A percentile compares a stretch with the other conserved stretches of the same genome.
These are phyloP conservation scores for Caenorhabditis remanei DNA, from an alignment of 1,140 invertebrate species.

Conservation along the genomic window DNA sequence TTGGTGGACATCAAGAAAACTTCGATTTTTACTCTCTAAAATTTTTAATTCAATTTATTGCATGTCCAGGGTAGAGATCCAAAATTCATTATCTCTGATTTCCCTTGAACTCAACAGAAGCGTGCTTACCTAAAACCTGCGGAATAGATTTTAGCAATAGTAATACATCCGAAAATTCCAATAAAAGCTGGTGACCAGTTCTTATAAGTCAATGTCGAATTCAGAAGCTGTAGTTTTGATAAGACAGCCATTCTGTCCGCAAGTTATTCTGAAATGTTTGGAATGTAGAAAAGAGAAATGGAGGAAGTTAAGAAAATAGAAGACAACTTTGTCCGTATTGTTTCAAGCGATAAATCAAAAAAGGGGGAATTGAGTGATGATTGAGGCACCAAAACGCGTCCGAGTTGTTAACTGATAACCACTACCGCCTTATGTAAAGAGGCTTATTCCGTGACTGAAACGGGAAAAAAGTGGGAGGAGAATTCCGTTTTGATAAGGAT, in stretches of 20 bases:
- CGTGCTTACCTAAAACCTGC: background rate
- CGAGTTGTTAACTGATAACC: constrained; percentile 36
- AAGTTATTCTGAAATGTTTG: background rate
- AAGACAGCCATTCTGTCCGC: background rate
- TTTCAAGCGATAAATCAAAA: constrained; percentile 45
- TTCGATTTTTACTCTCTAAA: too few species aligned
- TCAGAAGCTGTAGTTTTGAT: constrained; percentile 37
- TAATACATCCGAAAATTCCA: constrained; percentile 34
- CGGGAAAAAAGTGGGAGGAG: background rate
- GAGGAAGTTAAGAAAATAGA: background rate
- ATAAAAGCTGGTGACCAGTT: constrained; percentile 33
- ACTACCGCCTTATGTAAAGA: constrained; percentile 43
- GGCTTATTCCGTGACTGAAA: constrained; percentile 40
- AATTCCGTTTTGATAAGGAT: constrained; percentile 50
- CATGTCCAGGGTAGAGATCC: too few species aligned
- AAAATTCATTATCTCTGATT: too few species aligned
- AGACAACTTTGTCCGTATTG: background rate
- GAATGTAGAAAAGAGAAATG: background rate
- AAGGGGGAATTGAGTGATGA: constrained; percentile 25
- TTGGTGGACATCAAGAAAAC: too few species aligned
- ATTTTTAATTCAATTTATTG: too few species aligned
- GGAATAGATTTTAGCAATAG: constrained; percentile 35
- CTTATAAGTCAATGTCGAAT: constrained; percentile 32
- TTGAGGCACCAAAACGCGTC: constrained; percentile 25
- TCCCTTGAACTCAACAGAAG: too few species aligned